Base-by-base conservation (phyloP, 2,113 vertebrate species). In the Lipophrys pholis region DNA sequence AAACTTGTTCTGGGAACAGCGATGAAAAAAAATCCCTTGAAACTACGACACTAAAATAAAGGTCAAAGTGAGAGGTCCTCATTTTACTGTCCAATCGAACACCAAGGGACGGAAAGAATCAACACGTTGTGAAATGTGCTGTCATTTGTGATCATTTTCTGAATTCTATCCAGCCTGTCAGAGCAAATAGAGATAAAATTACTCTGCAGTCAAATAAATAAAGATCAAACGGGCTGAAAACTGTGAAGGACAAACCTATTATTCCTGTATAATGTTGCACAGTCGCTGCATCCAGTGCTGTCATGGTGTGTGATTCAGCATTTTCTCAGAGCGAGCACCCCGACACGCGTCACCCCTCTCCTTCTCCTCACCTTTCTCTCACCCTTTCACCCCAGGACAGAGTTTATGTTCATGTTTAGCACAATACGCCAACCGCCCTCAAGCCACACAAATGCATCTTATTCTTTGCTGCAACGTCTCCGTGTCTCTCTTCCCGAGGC, bases 371-470 rank as follows among this genome's bases (percentile, higher is more conserved):
- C 61, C 73, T 80, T 53, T 8, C 55, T 55, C 30, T 84, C 79
- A 87, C 67, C 72, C 79, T 76, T 88, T 86, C 67, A 82, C 83
- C 86, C 83, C 48, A 57, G 66, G 82, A 68, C 50, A 75, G 71
- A 73, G 82, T 87, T 83, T 86, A 81, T 70, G 82, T 82, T 91
- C 84, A 67, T 82, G 76, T 73, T 89, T 80, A 62, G 41, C 45
- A 65, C 69, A 65, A 73, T 68, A 71, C 30, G 71, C 82, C 86
- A 91, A 67, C 58, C 82, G 77, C 87, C 84, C 71, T 82, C 69
- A 82, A 85, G 82, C 86, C 85, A 81, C 87, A 92, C 88, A 87
- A 93, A 90, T 86, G 87, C 89, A 90, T 90, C 81, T 90, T 86
- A 87, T 91, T 93, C 93, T 92, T 87, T 73, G 21, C 76, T 85